Base-by-base conservation (phyloP, 2,888 invertebrate species). In the Pseudanteris insignis region DNA sequence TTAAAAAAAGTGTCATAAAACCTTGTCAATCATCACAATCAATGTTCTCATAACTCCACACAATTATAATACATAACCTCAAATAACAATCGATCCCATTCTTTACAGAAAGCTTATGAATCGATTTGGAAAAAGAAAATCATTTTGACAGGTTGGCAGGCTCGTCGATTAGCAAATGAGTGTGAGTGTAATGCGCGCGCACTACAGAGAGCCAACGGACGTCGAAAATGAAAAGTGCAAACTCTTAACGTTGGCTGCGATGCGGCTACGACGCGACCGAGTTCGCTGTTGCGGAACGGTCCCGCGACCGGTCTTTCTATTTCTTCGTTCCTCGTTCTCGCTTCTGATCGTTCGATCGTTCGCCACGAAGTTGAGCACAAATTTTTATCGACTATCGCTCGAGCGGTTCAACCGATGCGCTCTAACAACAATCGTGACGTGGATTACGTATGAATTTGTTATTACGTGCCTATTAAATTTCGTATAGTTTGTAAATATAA, bases 231-330 rank as follows among this genome's bases (percentile, higher is more conserved):
- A 55, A 61, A 50, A 61, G 62, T 61, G 55, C 62, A n/a, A 57
- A 62, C 62, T 62, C 62, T 47, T 47, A 38, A 41, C 60, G 61
- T 55, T 50, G 34, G 44, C 55, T 53, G 51, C 43, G 55, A 57
- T 54, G 59, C 61, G 64, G 58, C 51, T 61, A 64, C 58, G 61
- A 50, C 55, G 55, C 58, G 64, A 53, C 64, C 61, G 61, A 55
- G 62, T 55, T 65, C 43, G 59, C 55, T 62, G 59, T 59, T 65
- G 64, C 62, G 43, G 62, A 62, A 65, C 59, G 46, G 55, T 65
- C 59, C 57, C 53, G 59, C 62, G 64, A 65, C 64, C 59, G 53
- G 59, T 65, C 54, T 57, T 51, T 62, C 53, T 47, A 47, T 57
- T 57, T 62, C 51, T 62, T 29, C 34, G 53, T 48, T 51, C 32